phyloP scores from a whole-genome alignment of 2,797 vertebrate species.

The Tolypeutes matacus region DNA sequence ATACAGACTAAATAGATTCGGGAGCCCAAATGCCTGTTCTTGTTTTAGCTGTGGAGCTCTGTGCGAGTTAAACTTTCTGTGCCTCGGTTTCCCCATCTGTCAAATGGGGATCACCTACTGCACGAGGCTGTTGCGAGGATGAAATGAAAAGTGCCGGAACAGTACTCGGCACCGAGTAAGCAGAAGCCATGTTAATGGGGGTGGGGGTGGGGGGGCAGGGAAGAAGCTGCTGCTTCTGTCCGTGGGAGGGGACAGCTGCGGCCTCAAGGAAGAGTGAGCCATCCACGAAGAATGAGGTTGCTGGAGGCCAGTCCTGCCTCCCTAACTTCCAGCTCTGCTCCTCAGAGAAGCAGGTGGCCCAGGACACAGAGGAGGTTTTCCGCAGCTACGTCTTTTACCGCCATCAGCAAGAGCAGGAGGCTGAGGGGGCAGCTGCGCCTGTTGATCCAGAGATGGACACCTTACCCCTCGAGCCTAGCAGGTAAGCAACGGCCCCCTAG shows the following conservation, averaged over 20 bases:
- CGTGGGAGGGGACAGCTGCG: not conserved
- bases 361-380: constrained; percentile 89
- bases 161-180: not conserved
- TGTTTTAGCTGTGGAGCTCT: not conserved
- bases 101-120: not conserved
- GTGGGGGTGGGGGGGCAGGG: not conserved
- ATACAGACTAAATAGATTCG: not conserved
- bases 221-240: not conserved
- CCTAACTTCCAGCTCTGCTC: constrained; percentile 54
- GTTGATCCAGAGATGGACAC: constrained; percentile 87
- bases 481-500: constrained; percentile 78
- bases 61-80: fast-evolving
- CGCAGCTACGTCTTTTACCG: constrained; percentile 88
- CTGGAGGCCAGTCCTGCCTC: not conserved
- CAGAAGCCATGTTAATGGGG: not conserved
- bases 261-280: not conserved
- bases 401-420: constrained; percentile 87
- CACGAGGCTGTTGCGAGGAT: not conserved
- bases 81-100: not conserved
- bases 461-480: constrained; percentile 81
- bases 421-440: constrained; percentile 81
- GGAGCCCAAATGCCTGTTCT: not conserved
- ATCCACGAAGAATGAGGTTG: not conserved
- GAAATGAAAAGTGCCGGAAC: not conserved
- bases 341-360: constrained; percentile 87